Conservation (phyloP, 2,113 vertebrate species). For the Neodontobutis hainanensis region DNA sequence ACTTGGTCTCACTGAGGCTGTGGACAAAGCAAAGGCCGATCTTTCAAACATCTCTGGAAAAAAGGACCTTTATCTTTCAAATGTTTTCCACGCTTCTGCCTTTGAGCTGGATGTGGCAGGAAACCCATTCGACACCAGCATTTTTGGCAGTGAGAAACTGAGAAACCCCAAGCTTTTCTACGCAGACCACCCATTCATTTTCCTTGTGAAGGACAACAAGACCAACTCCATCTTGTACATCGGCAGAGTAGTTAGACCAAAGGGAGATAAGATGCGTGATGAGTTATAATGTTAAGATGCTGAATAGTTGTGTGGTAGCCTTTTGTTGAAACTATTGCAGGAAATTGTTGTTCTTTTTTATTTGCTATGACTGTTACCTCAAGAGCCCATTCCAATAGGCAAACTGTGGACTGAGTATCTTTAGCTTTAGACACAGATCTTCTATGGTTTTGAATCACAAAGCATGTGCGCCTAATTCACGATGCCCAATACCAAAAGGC, state of each 20-base stretch:
- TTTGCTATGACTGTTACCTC: slow-evolving; percentile 64
- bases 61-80: slow-evolving; percentile 95
- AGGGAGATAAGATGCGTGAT: slow-evolving; percentile 94
- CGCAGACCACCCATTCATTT: slow-evolving; percentile 93
- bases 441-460: too few relatives aligned
- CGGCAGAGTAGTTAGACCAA: slow-evolving; percentile 89
- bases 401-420: slow-evolving; percentile 31
- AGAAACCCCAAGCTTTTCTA: slow-evolving; percentile 94
- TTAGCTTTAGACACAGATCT: slow-evolving; percentile 3
- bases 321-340: slow-evolving; percentile 34
- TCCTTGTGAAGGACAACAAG: slow-evolving; percentile 94
- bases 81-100: slow-evolving; percentile 88
- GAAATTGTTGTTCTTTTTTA: slow-evolving; percentile 18
- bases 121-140: slow-evolving; percentile 87
- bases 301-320: slow-evolving; percentile 8
- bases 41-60: slow-evolving; percentile 96
- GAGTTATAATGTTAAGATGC: slow-evolving; percentile 83
- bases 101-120: slow-evolving; percentile 89
- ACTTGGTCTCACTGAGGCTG: slow-evolving; percentile 91
- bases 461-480: not conserved
- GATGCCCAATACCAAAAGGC: not conserved
- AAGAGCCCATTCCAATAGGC: slow-evolving; percentile 64
- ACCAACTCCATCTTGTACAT: slow-evolving; percentile 94
- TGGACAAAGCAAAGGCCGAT: slow-evolving; percentile 95
- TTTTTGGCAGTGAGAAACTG: slow-evolving; percentile 88